Evolutionary conservation across 2,113 vertebrate species (phyloP), one percentile per base, ranked within the genome.

Genomic region (Nyctibius bracteatus): DNA sequence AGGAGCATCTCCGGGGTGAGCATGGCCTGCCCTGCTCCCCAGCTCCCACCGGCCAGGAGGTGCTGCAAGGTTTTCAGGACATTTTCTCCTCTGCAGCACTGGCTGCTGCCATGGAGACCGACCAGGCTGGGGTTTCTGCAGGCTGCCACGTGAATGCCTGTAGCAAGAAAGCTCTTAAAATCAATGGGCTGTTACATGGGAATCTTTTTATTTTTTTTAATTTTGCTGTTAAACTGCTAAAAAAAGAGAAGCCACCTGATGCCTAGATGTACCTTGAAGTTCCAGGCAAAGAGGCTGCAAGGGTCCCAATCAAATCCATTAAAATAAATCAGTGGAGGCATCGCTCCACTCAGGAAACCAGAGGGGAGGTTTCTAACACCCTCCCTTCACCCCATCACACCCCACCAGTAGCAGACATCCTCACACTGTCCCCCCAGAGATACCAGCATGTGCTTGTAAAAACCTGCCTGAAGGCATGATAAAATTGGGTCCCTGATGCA

Each of bases 41-140:
- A 43, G 44, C 12, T 5, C 35, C 39, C 52, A 39, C n/a, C 0
- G 0, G 22, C 46, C 24, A 4, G 12, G 25, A 72, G 54, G 43
- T 33, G n/a, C 14, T 12, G 8, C 19, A 28, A 57, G 35, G 25
- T 18, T 78, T 58, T n/a, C 44, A 73, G 65, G 71, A 21, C 20
- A 14, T 39, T 37, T 47, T 49, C 70, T 46, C 61, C 14, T 55
- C 44, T 51, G 54, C 65, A 78, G 30, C 65, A 3, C 70, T 14
- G 41, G 24, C 80, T 91, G 92, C 90, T 94, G 65, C 90, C 80
- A 86, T 61, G 83, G 83, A 88, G 58, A 73, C 74, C 18, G 33
- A 73, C 74, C 18, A 30, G 5, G 23, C 25, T 43, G 3, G 0
- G 31, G 14, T 71, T 55, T 67, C 74, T 39, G 19, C 2, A 23